Evolutionary conservation across 2,113 vertebrate genomes (phyloP).

Genomic region (Hypomesus transpacificus): DNA sequence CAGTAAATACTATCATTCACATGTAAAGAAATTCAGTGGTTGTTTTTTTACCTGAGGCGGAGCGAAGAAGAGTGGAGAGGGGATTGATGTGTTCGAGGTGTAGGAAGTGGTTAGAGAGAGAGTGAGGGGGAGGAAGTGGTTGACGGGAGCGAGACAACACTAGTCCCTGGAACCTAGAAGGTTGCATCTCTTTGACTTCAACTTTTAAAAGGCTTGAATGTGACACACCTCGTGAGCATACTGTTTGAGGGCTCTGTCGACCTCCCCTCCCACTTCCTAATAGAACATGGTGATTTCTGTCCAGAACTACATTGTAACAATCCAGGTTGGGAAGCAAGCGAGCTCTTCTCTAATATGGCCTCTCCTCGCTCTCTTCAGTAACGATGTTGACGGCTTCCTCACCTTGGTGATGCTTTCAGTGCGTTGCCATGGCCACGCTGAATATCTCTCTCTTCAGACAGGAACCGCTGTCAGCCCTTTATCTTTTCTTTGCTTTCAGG

Average conservation of each 20-base stretch:
- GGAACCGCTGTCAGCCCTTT: conserved; percentile 9
- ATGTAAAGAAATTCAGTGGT: not conserved
- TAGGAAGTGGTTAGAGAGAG: not conserved
- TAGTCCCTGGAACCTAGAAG: conserved; percentile 29
- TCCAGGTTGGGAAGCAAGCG: not conserved
- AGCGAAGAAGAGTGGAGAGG: conserved; percentile 2
- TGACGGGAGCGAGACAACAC: conserved; percentile 24
- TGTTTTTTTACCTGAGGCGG: conserved; percentile 4
- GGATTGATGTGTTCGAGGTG: not conserved
- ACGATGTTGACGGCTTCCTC: conserved; percentile 30
- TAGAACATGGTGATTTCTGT: not conserved
- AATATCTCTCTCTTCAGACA: conserved; percentile 31
- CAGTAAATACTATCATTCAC: not conserved
- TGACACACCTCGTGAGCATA: conserved; percentile 18
- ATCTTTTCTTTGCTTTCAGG: not conserved
- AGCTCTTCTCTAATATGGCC: not conserved
- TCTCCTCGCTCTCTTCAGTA: conserved; percentile 16
- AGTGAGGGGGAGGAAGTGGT: conserved; percentile 34
- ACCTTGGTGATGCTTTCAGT: conserved; percentile 29
- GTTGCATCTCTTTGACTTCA: conserved; percentile 27
- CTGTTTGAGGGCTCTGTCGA: conserved; percentile 13
- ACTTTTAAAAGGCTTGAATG: conserved; percentile 32
- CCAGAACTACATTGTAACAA: not conserved
- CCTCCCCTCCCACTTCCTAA: not conserved
- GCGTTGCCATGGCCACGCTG: conserved; percentile 56